Evolutionary conservation across 2,888 invertebrate genomes (phyloP).

Genomic region (Scrobipalpa atriplicella): DNA sequence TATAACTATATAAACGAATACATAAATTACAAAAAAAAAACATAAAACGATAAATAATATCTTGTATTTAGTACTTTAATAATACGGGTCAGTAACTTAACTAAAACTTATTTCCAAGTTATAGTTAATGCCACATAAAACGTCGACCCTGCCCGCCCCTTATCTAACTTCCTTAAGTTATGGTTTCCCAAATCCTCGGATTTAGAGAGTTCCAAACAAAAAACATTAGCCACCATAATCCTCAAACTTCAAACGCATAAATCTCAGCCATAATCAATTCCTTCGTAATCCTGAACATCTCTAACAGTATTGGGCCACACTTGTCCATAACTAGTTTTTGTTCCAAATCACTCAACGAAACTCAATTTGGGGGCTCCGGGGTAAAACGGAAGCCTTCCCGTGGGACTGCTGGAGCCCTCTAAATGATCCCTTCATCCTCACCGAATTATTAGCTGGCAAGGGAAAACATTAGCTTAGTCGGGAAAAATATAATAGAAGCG

Average conservation of each 20-base stretch:
- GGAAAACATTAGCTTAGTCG: slow-evolving; percentile 58
- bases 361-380: slow-evolving; percentile 68
- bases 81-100: neutral
- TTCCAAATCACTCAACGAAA: slow-evolving; percentile 70
- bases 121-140: slow-evolving; percentile 12
- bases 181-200: slow-evolving; percentile 7
- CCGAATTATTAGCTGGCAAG: slow-evolving; percentile 59
- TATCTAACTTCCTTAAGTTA: slow-evolving; percentile 11
- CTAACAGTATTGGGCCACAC: slow-evolving; percentile 42
- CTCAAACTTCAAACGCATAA: slow-evolving; percentile 8
- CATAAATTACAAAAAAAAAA: too few species aligned
- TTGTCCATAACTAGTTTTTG: slow-evolving; percentile 62
- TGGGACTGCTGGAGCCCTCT: slow-evolving; percentile 49
- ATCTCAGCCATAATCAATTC: slow-evolving; percentile 10
- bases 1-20: too few species aligned
- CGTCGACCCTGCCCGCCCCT: neutral
- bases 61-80: too few species aligned
- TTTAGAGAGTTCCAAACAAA: slow-evolving; percentile 2
- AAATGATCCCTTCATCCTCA: slow-evolving; percentile 55
- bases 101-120: slow-evolving; percentile 5
- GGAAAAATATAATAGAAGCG: slow-evolving; percentile 54
- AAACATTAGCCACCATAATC: slow-evolving; percentile 13
- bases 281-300: slow-evolving; percentile 27
- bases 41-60: too few species aligned
- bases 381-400: slow-evolving; percentile 51